Evolutionary conservation across 2,797 vertebrate species (phyloP).

Genomic region (Pipistrellus kuhlii): DNA sequence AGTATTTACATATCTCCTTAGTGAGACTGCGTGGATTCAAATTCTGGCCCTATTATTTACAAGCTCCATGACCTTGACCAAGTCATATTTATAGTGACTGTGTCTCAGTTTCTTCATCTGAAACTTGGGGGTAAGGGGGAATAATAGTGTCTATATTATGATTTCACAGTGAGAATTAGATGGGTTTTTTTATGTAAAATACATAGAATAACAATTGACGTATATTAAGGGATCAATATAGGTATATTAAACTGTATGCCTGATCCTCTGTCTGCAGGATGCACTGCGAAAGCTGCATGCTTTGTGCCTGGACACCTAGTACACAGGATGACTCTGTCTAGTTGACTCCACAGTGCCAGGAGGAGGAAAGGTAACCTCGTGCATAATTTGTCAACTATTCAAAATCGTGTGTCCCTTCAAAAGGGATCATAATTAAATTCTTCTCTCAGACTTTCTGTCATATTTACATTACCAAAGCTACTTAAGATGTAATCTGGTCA

Average conservation of each 20-base stretch:
- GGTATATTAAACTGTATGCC: not conserved
- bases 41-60: not conserved
- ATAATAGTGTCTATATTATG: not conserved
- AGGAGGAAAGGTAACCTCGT: not conserved
- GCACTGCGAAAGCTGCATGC: not conserved
- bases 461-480: conserved; percentile 12
- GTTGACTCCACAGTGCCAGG: not conserved
- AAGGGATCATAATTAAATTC: not conserved
- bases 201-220: not conserved
- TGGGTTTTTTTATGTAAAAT: not conserved
- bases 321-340: not conserved
- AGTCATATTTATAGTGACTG: not conserved
- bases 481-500: not conserved
- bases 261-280: not conserved
- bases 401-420: not conserved
- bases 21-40: not conserved
- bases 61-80: not conserved
- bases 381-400: not conserved
- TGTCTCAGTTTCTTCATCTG: not conserved
- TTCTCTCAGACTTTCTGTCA: not conserved
- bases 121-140: not conserved
- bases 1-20: too few species aligned
- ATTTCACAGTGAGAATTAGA: not conserved
- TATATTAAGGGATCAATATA: not conserved
- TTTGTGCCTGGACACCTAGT: not conserved